A percentile compares a stretch with the other conserved stretches of the same genome.
Evolutionary conservation across 1,140 invertebrate species (phyloP).

Genomic region (Mycetomoellerius zeteki): DNA sequence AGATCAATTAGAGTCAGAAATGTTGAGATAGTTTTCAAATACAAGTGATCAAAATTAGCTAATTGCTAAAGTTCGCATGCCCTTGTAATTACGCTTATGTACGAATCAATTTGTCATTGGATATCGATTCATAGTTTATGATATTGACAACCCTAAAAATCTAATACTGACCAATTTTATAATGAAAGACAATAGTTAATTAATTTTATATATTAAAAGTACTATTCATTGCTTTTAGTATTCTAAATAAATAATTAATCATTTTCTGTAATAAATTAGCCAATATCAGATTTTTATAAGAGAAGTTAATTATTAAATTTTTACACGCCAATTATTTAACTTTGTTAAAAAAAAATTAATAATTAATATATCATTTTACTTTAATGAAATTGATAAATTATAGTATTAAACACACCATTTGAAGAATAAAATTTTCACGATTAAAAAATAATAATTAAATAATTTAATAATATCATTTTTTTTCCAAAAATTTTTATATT

Average conservation of each 20-base stretch:
- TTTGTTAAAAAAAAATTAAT: background rate
- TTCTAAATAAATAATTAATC: too few relatives aligned
- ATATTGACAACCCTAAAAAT: background rate
- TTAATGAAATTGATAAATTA: background rate
- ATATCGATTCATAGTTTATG: background rate
- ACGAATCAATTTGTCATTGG: background rate
- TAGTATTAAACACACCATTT: background rate
- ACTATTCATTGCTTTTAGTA: too few relatives aligned
- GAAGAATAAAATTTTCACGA: background rate
- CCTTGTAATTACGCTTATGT: background rate
- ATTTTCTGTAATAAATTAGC: too few relatives aligned
- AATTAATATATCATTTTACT: background rate
- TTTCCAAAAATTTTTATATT: background rate
- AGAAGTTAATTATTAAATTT: background rate
- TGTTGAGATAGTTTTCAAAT: background rate
- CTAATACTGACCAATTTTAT: too few relatives aligned
- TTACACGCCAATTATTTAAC: slow-evolving; percentile 1
- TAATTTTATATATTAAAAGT: too few relatives aligned
- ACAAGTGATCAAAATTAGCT: background rate
- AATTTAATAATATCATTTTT: background rate
- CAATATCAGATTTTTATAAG: too few relatives aligned
- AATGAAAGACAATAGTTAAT: too few relatives aligned
- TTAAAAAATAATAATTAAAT: background rate
- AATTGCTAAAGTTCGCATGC: background rate
- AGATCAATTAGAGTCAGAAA: background rate